These are phyloP conservation scores for Amphipoea oculea DNA, from an alignment of 2,888 invertebrate genomes.

Conservation along the genomic window DNA sequence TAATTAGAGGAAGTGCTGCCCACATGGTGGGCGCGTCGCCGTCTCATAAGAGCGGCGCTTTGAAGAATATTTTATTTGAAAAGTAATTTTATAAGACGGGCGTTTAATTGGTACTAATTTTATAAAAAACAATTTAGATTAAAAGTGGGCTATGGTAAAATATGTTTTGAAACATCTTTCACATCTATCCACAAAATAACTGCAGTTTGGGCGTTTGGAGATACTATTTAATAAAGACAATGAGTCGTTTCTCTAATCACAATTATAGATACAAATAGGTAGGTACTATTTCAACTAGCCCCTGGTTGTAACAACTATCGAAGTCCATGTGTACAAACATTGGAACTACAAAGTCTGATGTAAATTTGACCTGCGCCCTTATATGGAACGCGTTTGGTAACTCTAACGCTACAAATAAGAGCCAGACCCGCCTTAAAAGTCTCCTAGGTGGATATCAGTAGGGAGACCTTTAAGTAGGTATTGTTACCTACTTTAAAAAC, in stretches of 20 bases:
- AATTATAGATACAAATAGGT: constrained; percentile 1
- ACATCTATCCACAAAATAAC: constrained; percentile 1
- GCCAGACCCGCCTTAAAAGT: constrained; percentile 20
- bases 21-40: constrained; percentile 41
- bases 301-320: background rate
- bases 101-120: constrained; percentile 41
- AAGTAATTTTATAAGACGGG: constrained; percentile 30
- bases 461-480: background rate
- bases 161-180: background rate
- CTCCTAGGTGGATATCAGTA: background rate
- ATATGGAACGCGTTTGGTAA: constrained; percentile 18
- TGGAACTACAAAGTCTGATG: constrained; percentile 42
- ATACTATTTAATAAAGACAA: background rate
- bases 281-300: background rate
- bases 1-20: constrained; percentile 53
- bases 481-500: constrained; percentile 14
- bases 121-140: constrained; percentile 7
- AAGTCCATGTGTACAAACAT: constrained; percentile 9
- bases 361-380: constrained; percentile 37
- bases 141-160: background rate
- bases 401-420: constrained; percentile 31
- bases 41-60: constrained; percentile 39
- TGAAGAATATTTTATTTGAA: constrained; percentile 40
- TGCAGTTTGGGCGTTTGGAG: background rate
- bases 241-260: background rate